Base-by-base conservation (phyloP, 2,113 vertebrate genomes). In the Rhabdornis inornatus region DNA sequence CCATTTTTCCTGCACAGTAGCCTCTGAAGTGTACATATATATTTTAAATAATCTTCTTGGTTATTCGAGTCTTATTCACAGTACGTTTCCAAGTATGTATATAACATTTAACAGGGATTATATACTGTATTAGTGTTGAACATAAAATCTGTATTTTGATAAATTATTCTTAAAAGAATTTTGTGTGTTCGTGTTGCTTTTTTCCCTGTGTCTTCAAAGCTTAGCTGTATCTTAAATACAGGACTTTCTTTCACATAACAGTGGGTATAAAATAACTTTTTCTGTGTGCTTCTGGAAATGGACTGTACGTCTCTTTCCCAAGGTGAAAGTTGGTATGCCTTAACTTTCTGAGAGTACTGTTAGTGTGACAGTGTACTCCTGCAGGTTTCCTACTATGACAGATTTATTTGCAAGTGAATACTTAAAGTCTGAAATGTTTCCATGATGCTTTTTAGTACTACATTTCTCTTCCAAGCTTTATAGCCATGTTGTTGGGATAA, bases 401-500 rank as follows among this genome's bases (percentile, higher is more conserved):
- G 52, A 20, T 15, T 35, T 13, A 27, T 85, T 69, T 49, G 24
- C n/a, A 39, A 86, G 71, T 40, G 13, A 47, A 21, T 83, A 83
- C 86, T 72, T 76, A 60, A 69, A 80, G 70, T 49, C 31, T 83
- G 68, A 79, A 76, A 72, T 24, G 18, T n/a, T 85, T 77, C 37
- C 6, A 7, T 88, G 47, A 42, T 35, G 71, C 17, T 49, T 85
- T 31, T 44, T 42, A 16, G n/a, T 64, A 3, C 33, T 65, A 9
- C 16, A 12, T 66, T 76, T 56, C 21, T 69, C 16, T 66, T 85
- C 11, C 37, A 70, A 79, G 61, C 27, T 40, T 17, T 45, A 33
- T 3, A 47, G 45, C n/a, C 4, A 1, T 0, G 0, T 11, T 49
- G 17, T 55, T 80, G n/a, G 19, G 22, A 40, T 68, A 35, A 79